phyloP scores from a whole-genome alignment of 2,888 invertebrate species.

The Hedya salicella region DNA sequence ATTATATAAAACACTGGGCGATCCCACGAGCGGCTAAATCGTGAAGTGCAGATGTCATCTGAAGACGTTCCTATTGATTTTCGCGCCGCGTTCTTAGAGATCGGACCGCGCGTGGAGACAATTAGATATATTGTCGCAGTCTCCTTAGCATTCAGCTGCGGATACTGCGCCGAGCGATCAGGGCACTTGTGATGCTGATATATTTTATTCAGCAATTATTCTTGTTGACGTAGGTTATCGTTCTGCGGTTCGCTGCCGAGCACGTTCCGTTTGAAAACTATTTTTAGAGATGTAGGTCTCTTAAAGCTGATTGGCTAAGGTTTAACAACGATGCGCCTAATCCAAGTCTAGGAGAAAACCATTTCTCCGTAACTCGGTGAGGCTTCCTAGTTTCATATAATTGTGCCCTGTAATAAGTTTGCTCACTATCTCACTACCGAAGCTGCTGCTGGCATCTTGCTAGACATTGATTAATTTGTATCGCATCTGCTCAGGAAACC shows the following conservation, averaged over 20 bases:
- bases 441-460: constrained; percentile 16
- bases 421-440: background rate
- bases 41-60: constrained; percentile 61
- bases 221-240: constrained; percentile 43
- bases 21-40: constrained; percentile 50
- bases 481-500: constrained; percentile 1
- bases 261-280: constrained; percentile 16
- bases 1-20: constrained; percentile 62
- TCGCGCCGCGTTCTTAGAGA: constrained; percentile 59
- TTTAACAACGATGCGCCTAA: constrained; percentile 8
- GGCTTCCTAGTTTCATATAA: background rate
- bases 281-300: constrained; percentile 31
- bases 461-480: constrained; percentile 34
- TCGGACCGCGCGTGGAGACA: constrained; percentile 55
- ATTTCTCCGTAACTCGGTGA: background rate
- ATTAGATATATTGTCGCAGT: constrained; percentile 67
- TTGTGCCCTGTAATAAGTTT: background rate
- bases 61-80: constrained; percentile 77
- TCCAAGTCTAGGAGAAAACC: background rate
- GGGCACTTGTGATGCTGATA: constrained; percentile 35
- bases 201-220: constrained; percentile 45
- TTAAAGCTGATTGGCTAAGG: constrained; percentile 19
- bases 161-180: constrained; percentile 45
- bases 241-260: constrained; percentile 26
- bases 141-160: constrained; percentile 66